phyloP scores from a whole-genome alignment of 2,797 vertebrate genomes.

The Pitangus sulphuratus region DNA sequence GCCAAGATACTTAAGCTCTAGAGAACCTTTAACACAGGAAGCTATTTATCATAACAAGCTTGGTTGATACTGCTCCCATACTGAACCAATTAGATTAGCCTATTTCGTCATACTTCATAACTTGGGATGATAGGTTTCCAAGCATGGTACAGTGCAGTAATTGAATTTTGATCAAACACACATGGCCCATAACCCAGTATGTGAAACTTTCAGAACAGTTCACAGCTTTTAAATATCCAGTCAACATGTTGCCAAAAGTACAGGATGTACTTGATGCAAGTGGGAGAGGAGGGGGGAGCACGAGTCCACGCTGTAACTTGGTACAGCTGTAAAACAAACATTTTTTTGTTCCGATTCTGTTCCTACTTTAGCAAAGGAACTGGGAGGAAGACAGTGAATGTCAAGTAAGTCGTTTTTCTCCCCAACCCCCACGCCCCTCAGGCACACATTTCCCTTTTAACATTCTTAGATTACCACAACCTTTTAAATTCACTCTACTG shows the following conservation, averaged over 20 bases:
- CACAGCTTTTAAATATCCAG: slow-evolving; percentile 85
- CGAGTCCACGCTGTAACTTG: slow-evolving; percentile 77
- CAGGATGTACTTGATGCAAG: slow-evolving; percentile 85
- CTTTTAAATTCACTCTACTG: slow-evolving; percentile 56
- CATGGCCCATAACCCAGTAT: slow-evolving; percentile 88
- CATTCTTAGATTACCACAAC: slow-evolving; percentile 60
- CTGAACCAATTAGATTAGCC: slow-evolving; percentile 89
- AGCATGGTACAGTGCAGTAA: slow-evolving; percentile 88
- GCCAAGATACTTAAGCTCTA: slow-evolving; percentile 84
- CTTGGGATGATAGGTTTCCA: slow-evolving; percentile 87
- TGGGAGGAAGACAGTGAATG: slow-evolving; percentile 70
- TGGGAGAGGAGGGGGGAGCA: slow-evolving; percentile 64
- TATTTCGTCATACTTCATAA: slow-evolving; percentile 91
- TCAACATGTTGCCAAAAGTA: slow-evolving; percentile 87
- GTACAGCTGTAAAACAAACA: slow-evolving; percentile 86
- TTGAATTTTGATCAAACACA: slow-evolving; percentile 97
- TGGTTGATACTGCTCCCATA: slow-evolving; percentile 88
- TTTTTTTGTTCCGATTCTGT: slow-evolving; percentile 78
- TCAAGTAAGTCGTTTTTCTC: slow-evolving; percentile 56
- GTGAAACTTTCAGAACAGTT: slow-evolving; percentile 84
- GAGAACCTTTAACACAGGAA: slow-evolving; percentile 90
- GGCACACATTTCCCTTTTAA: slow-evolving; percentile 54
- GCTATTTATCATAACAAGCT: slow-evolving; percentile 90
- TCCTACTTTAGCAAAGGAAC: slow-evolving; percentile 75
- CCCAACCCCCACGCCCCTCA: slow-evolving; percentile 27